Evolutionary conservation across 92 coral and sea anemone genomes (phyloP).

Genomic region (Virgularia gustaviana): DNA sequence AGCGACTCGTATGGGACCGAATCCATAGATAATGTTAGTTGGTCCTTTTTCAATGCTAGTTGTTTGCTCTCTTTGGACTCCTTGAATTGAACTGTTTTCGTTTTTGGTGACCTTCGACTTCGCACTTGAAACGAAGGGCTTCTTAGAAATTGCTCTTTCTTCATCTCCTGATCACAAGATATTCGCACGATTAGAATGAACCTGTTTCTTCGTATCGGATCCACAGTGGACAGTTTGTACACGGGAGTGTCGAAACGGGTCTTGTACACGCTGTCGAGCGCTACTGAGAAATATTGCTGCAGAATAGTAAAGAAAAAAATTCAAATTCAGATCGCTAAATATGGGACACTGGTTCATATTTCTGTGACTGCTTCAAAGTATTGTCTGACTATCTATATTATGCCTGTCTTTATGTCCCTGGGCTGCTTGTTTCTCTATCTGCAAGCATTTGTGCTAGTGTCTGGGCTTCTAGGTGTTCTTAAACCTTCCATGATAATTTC

Average conservation of each 20-base stretch:
- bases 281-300: slow-evolving; percentile 79
- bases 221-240: slow-evolving; percentile 98
- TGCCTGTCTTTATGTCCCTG: no score
- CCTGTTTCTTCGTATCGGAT: slow-evolving; percentile 80
- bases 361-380: no score
- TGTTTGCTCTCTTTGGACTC: neutral
- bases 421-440: no score
- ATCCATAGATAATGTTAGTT: neutral
- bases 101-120: slow-evolving; percentile 65
- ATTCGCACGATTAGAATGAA: slow-evolving; percentile 76
- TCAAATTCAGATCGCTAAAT: no score
- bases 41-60: neutral
- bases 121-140: slow-evolving; percentile 81
- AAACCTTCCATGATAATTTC: no score
- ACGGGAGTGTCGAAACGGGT: slow-evolving; percentile 69
- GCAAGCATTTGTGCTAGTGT: no score
- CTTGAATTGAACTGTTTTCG: neutral
- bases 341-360: neutral
- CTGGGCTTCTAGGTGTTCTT: no score
- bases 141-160: slow-evolving; percentile 57
- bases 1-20: no score
- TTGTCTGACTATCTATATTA: no score
- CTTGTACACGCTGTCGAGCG: slow-evolving; percentile 84
- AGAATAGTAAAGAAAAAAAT: neutral
- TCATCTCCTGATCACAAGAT: slow-evolving; percentile 65